Evolutionary conservation across 2,888 invertebrate species (phyloP).

Genomic region (Melanostoma mellinum): DNA sequence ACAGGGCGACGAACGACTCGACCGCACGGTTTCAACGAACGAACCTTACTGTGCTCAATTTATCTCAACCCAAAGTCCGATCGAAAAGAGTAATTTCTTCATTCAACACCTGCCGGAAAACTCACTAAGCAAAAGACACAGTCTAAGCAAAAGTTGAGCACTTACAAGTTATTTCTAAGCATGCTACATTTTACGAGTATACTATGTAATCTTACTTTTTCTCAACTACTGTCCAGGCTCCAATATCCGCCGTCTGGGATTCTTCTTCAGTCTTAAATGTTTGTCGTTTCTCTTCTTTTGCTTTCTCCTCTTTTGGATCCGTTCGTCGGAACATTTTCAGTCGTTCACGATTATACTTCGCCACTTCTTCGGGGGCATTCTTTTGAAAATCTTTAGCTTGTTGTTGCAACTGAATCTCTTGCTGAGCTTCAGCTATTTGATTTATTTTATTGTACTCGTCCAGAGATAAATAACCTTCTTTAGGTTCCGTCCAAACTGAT

Average conservation of each 20-base stretch:
- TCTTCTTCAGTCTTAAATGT: slow-evolving; percentile 83
- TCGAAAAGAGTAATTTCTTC: no score
- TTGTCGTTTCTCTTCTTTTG: slow-evolving; percentile 82
- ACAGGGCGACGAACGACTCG: no score
- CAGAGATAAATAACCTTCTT: slow-evolving; percentile 87
- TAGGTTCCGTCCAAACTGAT: slow-evolving; percentile 89
- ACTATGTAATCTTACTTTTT: slow-evolving; percentile 82
- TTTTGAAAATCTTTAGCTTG: slow-evolving; percentile 81
- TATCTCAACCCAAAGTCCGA: no score
- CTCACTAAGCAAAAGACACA: no score
- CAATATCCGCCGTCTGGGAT: slow-evolving; percentile 86
- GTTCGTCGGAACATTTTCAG: slow-evolving; percentile 77
- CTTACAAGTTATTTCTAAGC: no score
- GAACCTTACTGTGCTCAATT: no score
- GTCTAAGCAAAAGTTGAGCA: no score
- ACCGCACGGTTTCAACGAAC: no score
- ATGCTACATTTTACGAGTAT: no score
- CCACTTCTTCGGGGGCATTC: slow-evolving; percentile 82
- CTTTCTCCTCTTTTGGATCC: slow-evolving; percentile 76
- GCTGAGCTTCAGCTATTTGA: slow-evolving; percentile 82
- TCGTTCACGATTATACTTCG: slow-evolving; percentile 81
- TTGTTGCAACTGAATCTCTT: slow-evolving; percentile 82
- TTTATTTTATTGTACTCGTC: slow-evolving; percentile 85
- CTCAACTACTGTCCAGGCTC: slow-evolving; percentile 88
- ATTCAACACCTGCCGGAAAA: no score